Evolutionary conservation across 2,888 invertebrate species (phyloP).

Genomic region (Sesia apiformis): DNA sequence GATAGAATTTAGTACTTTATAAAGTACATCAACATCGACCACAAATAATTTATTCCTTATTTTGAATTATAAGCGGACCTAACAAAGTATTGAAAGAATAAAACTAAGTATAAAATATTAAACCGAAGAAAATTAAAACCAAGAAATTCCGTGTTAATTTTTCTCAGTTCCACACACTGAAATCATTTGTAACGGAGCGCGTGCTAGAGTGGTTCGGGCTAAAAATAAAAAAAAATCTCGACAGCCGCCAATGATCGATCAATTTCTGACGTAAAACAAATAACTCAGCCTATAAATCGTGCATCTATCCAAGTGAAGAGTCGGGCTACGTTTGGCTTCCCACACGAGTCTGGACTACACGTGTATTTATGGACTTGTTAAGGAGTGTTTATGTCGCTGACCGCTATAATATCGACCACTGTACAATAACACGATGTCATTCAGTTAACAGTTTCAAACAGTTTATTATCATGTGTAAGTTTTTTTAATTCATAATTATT

Average conservation of each 20-base stretch:
- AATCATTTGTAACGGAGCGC: not conserved
- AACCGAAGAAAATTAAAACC: no score
- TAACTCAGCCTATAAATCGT: conserved; percentile 52
- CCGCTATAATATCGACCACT: not conserved
- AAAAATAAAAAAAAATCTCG: conserved; percentile 42
- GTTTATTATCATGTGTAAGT: no score
- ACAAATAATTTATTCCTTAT: no score
- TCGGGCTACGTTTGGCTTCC: conserved; percentile 33
- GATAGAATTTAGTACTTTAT: no score
- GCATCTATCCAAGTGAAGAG: conserved; percentile 33
- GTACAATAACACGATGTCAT: not conserved
- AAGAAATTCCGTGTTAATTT: no score
- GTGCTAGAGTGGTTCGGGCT: conserved; percentile 14
- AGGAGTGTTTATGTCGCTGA: not conserved
- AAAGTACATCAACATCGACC: no score
- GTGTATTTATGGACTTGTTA: not conserved
- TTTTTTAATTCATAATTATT: no score
- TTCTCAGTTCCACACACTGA: no score
- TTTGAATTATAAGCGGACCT: no score
- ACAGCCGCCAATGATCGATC: conserved; percentile 58
- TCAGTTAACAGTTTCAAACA: not conserved
- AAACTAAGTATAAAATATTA: no score
- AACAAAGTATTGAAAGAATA: no score
- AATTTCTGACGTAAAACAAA: conserved; percentile 66
- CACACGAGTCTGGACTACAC: conserved; percentile 11